Percentiles rank a stretch among this genome's conserved stretches.
These are phyloP conservation scores for Heptranchias perlo DNA, from an alignment of 2,113 vertebrate species.

Conservation along the genomic window DNA sequence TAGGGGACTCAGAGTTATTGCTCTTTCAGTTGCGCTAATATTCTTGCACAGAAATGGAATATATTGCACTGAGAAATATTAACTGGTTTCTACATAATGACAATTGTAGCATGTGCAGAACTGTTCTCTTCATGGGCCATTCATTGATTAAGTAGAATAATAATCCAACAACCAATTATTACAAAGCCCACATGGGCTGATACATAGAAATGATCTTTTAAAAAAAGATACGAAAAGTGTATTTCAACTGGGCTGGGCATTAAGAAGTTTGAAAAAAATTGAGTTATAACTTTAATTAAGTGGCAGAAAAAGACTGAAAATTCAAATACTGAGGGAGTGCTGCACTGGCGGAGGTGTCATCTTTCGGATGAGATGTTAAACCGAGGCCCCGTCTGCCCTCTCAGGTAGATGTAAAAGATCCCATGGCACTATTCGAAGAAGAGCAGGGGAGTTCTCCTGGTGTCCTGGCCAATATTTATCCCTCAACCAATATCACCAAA, in stretches of 20 bases:
- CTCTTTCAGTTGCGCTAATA: not conserved
- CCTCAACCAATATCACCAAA: not conserved
- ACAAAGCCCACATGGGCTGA: not conserved
- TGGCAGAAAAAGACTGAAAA: not conserved
- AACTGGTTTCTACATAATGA: not conserved
- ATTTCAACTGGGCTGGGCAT: not conserved
- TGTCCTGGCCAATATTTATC: not conserved
- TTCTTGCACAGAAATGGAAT: not conserved
- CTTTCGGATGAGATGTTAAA: no score
- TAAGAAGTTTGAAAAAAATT: not conserved
- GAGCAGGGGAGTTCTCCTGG: not conserved
- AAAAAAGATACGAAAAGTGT: not conserved
- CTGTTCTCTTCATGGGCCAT: not conserved
- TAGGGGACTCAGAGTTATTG: not conserved
- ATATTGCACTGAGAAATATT: not conserved
- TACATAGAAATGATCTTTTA: not conserved
- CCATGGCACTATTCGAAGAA: not conserved
- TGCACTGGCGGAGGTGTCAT: no score
- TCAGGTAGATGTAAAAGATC: not conserved
- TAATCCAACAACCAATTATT: not conserved
- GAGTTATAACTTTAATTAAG: not conserved
- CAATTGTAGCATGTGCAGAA: not conserved
- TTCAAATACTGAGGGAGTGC: no score
- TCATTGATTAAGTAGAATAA: not conserved
- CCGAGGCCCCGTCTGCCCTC: not conserved